These are phyloP conservation scores for Ectropis grisescens DNA, from an alignment of 1,140 invertebrate genomes.

Conservation along the genomic window DNA sequence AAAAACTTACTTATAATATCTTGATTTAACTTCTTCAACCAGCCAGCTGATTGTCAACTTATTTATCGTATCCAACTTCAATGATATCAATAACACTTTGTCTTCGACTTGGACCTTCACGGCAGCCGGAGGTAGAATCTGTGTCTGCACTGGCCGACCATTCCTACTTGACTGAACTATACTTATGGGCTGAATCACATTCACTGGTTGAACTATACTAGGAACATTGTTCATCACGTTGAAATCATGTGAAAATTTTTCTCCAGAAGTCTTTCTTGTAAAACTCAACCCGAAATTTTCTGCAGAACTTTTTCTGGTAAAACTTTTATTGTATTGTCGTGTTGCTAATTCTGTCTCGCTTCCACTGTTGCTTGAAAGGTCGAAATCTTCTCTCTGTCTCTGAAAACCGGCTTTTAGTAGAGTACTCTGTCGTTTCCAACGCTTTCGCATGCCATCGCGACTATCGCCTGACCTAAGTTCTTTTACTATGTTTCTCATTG, in stretches of 20 bases:
- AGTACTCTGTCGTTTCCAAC: conserved; percentile 55
- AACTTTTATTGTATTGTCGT: conserved; percentile 4
- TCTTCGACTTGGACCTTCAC: conserved; percentile 76
- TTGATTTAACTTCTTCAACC: conserved; percentile 75
- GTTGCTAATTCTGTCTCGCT: conserved; percentile 41
- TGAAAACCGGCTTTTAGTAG: conserved; percentile 58
- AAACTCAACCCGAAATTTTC: too few species aligned
- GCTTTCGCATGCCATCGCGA: conserved; percentile 39
- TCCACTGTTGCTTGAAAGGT: conserved; percentile 47
- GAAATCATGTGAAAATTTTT: conserved; percentile 41
- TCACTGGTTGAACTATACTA: conserved; percentile 45
- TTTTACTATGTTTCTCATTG: conserved; percentile 28
- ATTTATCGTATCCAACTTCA: conserved; percentile 71
- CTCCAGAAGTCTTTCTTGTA: conserved; percentile 32
- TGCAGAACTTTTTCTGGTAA: too few species aligned
- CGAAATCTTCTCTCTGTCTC: conserved; percentile 32
- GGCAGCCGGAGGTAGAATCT: conserved; percentile 55
- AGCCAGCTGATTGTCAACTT: conserved; percentile 77
- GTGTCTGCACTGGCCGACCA: conserved; percentile 45
- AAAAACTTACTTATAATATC: conserved; percentile 79
- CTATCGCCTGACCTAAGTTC: conserved; percentile 40
- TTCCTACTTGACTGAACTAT: conserved; percentile 46
- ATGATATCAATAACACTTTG: conserved; percentile 74
- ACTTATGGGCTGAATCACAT: conserved; percentile 56
- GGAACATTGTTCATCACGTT: conserved; percentile 35